These are phyloP conservation scores for Cremastinae sp. DNA, from an alignment of 2,888 invertebrate genomes.

Conservation along the genomic window DNA sequence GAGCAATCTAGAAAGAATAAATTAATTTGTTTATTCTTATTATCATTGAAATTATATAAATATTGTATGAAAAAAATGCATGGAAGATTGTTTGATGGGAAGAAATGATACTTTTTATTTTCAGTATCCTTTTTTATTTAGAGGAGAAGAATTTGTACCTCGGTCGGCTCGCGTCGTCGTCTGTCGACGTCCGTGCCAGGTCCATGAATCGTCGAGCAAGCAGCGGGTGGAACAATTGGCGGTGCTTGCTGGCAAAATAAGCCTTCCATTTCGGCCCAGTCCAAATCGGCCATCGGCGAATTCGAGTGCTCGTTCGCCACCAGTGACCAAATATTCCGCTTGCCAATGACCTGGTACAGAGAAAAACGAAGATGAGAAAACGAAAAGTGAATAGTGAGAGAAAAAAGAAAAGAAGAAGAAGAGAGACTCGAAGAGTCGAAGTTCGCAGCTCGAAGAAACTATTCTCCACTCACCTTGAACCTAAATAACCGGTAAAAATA, in stretches of 20 bases:
- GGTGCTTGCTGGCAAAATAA: constrained; percentile 94
- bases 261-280: constrained; percentile 97
- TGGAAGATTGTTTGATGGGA: constrained; percentile 1
- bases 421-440: constrained; percentile 18
- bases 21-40: constrained; percentile 30
- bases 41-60: constrained; percentile 9
- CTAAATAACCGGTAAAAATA: constrained; percentile 65
- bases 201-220: constrained; percentile 82
- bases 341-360: constrained; percentile 88
- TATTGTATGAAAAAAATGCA: not conserved
- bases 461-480: constrained; percentile 61
- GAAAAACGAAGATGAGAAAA: not conserved
- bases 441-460: constrained; percentile 46
- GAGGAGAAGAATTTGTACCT: constrained; percentile 80
- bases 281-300: constrained; percentile 91
- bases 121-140: too few relatives aligned
- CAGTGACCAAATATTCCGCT: constrained; percentile 95
- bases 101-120: not conserved
- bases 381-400: not conserved
- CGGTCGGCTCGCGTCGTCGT: constrained; percentile 90
- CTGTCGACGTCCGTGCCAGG: constrained; percentile 82
- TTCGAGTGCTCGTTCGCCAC: constrained; percentile 93
- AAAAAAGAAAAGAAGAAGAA: constrained; percentile 7
- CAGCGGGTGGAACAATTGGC: constrained; percentile 78
- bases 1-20: constrained; percentile 86